phyloP scores from a whole-genome alignment of 2,888 invertebrate genomes.

The Argynnis bischoffii region DNA sequence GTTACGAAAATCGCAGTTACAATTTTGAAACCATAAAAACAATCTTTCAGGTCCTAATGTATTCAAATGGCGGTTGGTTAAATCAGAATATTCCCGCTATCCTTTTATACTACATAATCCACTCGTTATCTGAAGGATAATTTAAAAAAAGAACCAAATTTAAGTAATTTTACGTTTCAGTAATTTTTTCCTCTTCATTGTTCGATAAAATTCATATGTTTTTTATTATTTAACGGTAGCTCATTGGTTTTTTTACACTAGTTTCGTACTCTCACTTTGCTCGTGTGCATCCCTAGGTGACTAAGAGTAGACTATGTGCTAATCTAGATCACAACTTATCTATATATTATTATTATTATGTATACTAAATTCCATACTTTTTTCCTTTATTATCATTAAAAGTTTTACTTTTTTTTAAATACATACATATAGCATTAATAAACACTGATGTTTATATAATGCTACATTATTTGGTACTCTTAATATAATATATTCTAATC shows the following conservation, averaged over 20 bases:
- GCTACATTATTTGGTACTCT: too few relatives aligned
- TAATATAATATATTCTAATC: too few relatives aligned
- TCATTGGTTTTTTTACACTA: background rate
- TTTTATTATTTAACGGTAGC: conserved; percentile 4
- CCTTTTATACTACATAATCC: conserved; percentile 53
- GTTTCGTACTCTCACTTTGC: too few relatives aligned
- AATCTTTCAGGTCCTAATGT: conserved; percentile 57
- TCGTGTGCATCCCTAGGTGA: background rate
- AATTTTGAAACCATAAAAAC: conserved; percentile 43
- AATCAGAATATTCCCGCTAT: conserved; percentile 55
- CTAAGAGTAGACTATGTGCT: background rate
- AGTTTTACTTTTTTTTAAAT: too few relatives aligned
- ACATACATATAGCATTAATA: too few relatives aligned
- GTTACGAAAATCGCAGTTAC: conserved; percentile 31
- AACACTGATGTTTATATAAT: too few relatives aligned
- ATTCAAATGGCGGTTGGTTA: conserved; percentile 59
- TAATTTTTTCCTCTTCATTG: conserved; percentile 15
- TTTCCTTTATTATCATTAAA: too few relatives aligned
- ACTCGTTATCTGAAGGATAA: conserved; percentile 57
- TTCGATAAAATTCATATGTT: background rate
- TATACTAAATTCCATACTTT: too few relatives aligned
- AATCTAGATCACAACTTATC: background rate
- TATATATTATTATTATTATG: too few relatives aligned
- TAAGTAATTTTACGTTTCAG: conserved; percentile 20
- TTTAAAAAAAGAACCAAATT: conserved; percentile 46